Evolutionary conservation across 2,113 vertebrate genomes (phyloP).

Genomic region (Holacanthus passer): DNA sequence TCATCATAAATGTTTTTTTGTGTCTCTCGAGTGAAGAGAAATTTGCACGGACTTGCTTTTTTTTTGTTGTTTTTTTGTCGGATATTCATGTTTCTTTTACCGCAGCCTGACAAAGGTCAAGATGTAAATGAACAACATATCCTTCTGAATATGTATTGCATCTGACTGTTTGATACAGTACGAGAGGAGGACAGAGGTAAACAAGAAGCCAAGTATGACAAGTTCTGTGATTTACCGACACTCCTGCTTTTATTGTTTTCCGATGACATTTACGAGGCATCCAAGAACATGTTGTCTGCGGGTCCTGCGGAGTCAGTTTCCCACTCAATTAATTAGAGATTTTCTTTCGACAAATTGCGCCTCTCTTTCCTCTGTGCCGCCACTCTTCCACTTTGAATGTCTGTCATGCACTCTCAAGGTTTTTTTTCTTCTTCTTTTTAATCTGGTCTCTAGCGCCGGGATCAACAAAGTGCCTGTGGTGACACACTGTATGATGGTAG

Average conservation of each 20-base stretch:
- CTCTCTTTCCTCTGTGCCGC: constrained; percentile 35
- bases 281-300: constrained; percentile 43
- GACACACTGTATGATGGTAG: constrained; percentile 58
- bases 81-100: not conserved
- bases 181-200: constrained; percentile 45
- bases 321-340: constrained; percentile 61
- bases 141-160: constrained; percentile 3
- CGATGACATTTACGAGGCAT: constrained; percentile 50
- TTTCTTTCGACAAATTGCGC: constrained; percentile 34
- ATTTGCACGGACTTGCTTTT: not conserved
- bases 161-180: constrained; percentile 53
- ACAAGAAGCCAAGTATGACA: constrained; percentile 49
- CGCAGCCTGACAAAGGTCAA: constrained; percentile 41
- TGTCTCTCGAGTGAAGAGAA: constrained; percentile 38
- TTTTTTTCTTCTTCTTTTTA: constrained; percentile 7
- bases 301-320: constrained; percentile 38
- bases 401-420: constrained; percentile 49
- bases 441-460: constrained; percentile 34
- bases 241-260: constrained; percentile 34
- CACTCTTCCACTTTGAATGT: constrained; percentile 50
- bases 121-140: constrained; percentile 36
- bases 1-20: constrained; percentile 47
- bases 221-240: constrained; percentile 44
- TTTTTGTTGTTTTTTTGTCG: constrained; percentile 41
- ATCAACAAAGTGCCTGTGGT: constrained; percentile 61